Evolutionary conservation across 2,113 vertebrate genomes (phyloP), one percentile per base, ranked within the genome.

Genomic region (Puma concolor): DNA sequence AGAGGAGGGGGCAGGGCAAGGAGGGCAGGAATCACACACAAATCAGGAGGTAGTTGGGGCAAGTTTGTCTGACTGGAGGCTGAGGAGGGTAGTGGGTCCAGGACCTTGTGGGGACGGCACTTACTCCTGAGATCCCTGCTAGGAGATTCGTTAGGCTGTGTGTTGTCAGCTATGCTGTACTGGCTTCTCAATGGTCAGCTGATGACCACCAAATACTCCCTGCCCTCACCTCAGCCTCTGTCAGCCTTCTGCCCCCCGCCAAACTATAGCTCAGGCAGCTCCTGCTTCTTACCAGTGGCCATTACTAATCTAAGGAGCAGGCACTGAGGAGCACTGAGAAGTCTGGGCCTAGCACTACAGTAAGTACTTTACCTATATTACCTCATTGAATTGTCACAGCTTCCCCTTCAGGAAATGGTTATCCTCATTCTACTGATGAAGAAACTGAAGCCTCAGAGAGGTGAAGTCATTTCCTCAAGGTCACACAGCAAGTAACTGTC

Each of bases 101-200:
- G 36, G 31, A 11, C 7, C 13, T 44, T 63, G 52, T 44, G 31
- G 10, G 10, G 16, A 52, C 21, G 60, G 11, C 11, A 14, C 0
- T 1, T 41, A 50, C 27, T 27, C 2, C 29, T 41, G 29, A 54
- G 21, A 50, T 4, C 25, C 54, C 7, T n/a, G 9, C n/a, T 48
- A n/a, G 54, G 54, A 76, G 44, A 87, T 27, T 16, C 0, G 0
- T 31, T 25, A 13, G n/a, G 76, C 44, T 8, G 0, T 1, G 0
- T 31, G 36, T 5, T 31, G 27, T 12, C 38, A 38, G 36, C 41
- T 16, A 13, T 0, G 4, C 0, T 0, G 29, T 25, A 0, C 25
- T 13, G 67, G 41, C 33, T 29, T 41, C n/a, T 6, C 2, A 12
- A 19, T 3, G 67, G 8, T 44, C 67, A 48, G 29, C 4, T 0